Percentiles rank a stretch among this genome's conserved stretches.
These are phyloP conservation scores for Natrix natrix DNA, from an alignment of 2,797 vertebrate genomes.

Conservation along the genomic window DNA sequence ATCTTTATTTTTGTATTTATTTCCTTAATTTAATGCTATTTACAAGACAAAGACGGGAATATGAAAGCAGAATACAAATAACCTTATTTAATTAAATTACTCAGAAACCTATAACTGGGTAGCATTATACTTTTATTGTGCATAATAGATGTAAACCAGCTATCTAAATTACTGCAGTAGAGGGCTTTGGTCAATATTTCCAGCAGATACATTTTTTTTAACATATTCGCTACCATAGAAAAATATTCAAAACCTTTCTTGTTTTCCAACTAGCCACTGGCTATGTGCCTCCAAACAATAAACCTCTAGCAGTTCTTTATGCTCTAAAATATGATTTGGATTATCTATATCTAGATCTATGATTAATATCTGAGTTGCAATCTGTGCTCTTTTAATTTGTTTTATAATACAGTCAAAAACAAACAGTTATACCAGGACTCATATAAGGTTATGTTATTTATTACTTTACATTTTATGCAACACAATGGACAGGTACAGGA, in stretches of 20 bases:
- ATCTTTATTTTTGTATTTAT: not conserved
- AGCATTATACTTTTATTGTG: not conserved
- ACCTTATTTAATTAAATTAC: not conserved
- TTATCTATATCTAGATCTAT: not conserved
- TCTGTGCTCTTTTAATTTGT: not conserved
- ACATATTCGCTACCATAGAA: not conserved
- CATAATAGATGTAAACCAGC: not conserved
- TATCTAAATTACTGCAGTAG: not conserved
- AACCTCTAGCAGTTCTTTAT: not conserved
- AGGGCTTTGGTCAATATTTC: not conserved
- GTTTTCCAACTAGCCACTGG: not conserved
- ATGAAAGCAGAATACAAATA: not conserved
- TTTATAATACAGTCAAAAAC: not conserved
- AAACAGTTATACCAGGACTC: not conserved
- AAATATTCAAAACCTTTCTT: not conserved
- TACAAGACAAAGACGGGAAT: not conserved
- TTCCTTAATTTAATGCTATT: not conserved
- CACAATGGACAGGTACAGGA: not conserved
- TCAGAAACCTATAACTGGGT: not conserved
- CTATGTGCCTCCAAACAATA: not conserved
- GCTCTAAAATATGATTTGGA: not conserved
- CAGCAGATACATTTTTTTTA: not conserved
- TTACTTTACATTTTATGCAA: not conserved
- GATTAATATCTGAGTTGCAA: not conserved
- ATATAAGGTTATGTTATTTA: not conserved